Conservation (phyloP, 2,797 vertebrate species). For the Podargus strigoides region DNA sequence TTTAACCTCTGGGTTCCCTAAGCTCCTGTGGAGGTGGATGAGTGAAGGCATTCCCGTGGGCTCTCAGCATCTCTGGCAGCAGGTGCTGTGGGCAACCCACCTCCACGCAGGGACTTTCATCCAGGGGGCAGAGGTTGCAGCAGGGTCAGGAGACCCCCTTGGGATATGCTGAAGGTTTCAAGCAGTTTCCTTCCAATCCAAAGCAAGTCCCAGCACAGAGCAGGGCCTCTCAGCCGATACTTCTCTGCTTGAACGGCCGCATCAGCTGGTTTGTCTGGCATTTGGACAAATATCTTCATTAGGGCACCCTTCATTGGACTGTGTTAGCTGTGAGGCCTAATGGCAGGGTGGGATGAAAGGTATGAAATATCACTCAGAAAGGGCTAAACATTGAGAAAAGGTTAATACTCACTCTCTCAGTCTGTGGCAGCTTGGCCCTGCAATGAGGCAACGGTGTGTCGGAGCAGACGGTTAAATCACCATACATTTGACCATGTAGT, state of each 20-base stretch:
- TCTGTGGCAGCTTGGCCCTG: not conserved
- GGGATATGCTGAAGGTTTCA: not conserved
- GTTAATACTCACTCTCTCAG: not conserved
- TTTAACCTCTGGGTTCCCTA: not conserved
- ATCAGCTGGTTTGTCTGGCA: not conserved
- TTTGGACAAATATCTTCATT: not conserved
- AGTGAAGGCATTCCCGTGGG: fast-evolving
- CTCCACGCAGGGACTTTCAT: not conserved
- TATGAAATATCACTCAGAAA: not conserved
- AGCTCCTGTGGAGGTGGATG: not conserved
- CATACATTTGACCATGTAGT: not conserved
- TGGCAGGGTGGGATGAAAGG: not conserved
- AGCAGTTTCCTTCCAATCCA: not conserved
- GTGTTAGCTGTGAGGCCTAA: not conserved
- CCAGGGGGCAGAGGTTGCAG: not conserved
- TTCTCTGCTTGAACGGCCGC: fast-evolving
- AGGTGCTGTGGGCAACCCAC: not conserved
- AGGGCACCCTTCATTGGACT: not conserved
- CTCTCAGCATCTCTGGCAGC: not conserved
- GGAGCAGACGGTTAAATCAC: not conserved
- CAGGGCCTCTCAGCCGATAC: fast-evolving
- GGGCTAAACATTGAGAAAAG: not conserved
- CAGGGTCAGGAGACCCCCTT: not conserved
- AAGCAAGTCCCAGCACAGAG: not conserved
- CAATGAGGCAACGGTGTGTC: fast-evolving